Evolutionary conservation across 2,797 vertebrate genomes (phyloP).

Genomic region (Steatocranus sp.): DNA sequence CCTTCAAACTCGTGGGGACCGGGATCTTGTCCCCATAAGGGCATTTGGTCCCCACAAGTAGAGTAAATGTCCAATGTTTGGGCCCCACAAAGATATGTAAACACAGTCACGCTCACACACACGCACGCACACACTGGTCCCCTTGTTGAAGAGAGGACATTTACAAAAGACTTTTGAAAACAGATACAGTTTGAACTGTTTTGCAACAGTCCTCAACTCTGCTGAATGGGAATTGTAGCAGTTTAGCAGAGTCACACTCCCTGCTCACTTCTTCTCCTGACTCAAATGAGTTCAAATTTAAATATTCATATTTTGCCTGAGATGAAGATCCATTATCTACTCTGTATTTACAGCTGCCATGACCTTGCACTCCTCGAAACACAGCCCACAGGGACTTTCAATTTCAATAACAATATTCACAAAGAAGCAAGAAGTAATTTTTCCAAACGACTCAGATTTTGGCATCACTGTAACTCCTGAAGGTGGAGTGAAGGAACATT

Average conservation of each 20-base stretch:
- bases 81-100: not conserved
- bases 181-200: slow-evolving; percentile 11
- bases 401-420: slow-evolving; percentile 15
- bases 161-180: slow-evolving; percentile 45
- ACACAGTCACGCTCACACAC: not conserved
- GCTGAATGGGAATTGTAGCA: not conserved
- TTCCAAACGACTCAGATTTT: slow-evolving; percentile 49
- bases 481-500: slow-evolving; percentile 47
- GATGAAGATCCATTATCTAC: not conserved
- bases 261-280: not conserved
- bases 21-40: fast-evolving
- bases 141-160: slow-evolving; percentile 51
- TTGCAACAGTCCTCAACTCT: slow-evolving; percentile 14
- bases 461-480: slow-evolving; percentile 38
- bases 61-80: not conserved
- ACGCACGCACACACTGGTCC: slow-evolving; percentile 18
- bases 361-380: not conserved
- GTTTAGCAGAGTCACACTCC: not conserved
- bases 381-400: slow-evolving; percentile 1
- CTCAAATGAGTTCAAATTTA: not conserved
- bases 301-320: not conserved
- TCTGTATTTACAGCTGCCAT: not conserved
- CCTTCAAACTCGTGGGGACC: fast-evolving
- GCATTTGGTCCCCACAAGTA: not conserved
- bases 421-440: slow-evolving; percentile 27